Evolutionary conservation across 2,888 invertebrate species (phyloP), one percentile per base, ranked within the genome.

Genomic region (Mylabris sibirica): DNA sequence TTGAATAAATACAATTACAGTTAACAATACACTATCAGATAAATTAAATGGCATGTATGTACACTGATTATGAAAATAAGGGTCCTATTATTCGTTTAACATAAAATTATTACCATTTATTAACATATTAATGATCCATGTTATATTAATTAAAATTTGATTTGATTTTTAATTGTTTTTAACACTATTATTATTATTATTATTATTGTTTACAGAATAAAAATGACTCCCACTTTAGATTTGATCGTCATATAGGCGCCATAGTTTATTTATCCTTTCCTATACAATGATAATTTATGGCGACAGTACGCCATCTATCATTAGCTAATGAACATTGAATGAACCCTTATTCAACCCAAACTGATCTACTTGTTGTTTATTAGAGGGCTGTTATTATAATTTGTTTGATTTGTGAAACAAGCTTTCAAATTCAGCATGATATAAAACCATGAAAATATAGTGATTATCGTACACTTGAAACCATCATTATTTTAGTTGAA

Each of bases 241-340:
- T 20, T 49, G 49, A 49, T 20, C 49, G 49, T 49, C 49, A 49
- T 49, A 20, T 49, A 49, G 49, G 49, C 49, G 49, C 49, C 49
- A 49, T 49, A 20, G 49, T 69, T 73, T 73, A 72, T 69, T 73
- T 73, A 72, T 68, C 69, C 66, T 72, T 73, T 62, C 61, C 65
- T 35, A 60, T 53, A 38, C 49, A 49, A 49, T 66, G 62, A 70
- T 77, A 79, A 79, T 80, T 79, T 78, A 79, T 76, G 75, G 70
- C 70, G 74, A 74, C 64, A 69, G 63, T 73, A 64, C 72, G 71
- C 74, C 76, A 82, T 83, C 81, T 82, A 83, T 83, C 82, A 83
- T 81, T 77, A 77, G 77, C 80, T 82, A 82, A 83, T 83, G 81
- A 82, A 78, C 72, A 73, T 80, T 81, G 81, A 82, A 82, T 79